Percentiles rank a stretch among this genome's conserved stretches.
These are phyloP conservation scores for Miltochrista miniata DNA, from an alignment of 2,888 invertebrate genomes.

Conservation along the genomic window DNA sequence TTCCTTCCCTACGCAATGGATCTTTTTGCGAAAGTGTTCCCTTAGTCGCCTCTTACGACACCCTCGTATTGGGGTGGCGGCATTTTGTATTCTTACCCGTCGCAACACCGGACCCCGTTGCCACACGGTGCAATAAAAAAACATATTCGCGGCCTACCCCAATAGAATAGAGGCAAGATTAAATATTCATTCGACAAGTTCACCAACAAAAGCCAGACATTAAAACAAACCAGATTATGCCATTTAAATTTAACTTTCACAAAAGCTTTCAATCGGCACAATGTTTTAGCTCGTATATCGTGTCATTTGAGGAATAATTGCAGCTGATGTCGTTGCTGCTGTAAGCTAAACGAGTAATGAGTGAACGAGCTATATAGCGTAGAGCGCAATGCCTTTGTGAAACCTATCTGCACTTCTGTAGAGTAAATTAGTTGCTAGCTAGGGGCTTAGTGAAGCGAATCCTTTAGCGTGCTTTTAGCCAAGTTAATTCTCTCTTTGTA, in stretches of 20 bases:
- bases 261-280: constrained; percentile 46
- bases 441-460: constrained; percentile 2
- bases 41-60: too few species aligned
- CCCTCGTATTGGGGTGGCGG: too few species aligned
- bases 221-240: constrained; percentile 27
- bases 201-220: constrained; percentile 16
- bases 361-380: constrained; percentile 8
- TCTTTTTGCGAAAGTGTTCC: too few species aligned
- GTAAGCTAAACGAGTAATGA: constrained; percentile 25
- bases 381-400: constrained; percentile 7
- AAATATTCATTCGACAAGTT: too few species aligned
- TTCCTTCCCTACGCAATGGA: too few species aligned
- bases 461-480: not conserved
- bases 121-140: too few species aligned
- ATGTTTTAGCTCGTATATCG: constrained; percentile 35
- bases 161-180: too few species aligned
- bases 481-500: not conserved
- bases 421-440: constrained; percentile 9
- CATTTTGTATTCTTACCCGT: too few species aligned
- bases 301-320: constrained; percentile 36
- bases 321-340: constrained; percentile 3
- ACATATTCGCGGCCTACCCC: too few species aligned
- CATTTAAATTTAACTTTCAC: constrained; percentile 32
- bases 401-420: constrained; percentile 11
- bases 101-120: too few species aligned